A percentile compares a stretch with the other conserved stretches of the same genome.
These are phyloP conservation scores for rabbit (Oryctolagus cuniculus) DNA, from an alignment of 2,113 vertebrate genomes.

Conservation along the genomic window DNA sequence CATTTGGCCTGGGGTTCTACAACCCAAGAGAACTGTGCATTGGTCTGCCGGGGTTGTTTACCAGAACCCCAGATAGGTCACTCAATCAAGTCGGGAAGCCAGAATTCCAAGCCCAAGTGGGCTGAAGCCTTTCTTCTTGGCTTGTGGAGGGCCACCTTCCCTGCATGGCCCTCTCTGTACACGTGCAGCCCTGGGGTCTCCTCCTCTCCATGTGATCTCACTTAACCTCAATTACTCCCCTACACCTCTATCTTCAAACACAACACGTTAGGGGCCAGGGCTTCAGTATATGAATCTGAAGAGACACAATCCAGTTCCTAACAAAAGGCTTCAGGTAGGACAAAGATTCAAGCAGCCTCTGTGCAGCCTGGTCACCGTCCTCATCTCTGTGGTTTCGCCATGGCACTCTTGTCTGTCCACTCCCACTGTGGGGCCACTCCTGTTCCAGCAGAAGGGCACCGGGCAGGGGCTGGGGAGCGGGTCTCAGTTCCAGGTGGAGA, in stretches of 20 bases:
- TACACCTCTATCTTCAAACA: background rate
- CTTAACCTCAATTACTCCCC: background rate
- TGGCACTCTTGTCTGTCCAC: rapidly evolving
- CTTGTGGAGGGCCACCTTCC: background rate
- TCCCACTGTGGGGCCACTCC: background rate
- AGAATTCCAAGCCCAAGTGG: background rate
- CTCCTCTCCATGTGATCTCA: background rate
- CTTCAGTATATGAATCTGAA: background rate
- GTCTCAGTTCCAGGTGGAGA: background rate
- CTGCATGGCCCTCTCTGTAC: background rate
- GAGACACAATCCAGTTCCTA: background rate
- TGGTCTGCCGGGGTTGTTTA: background rate
- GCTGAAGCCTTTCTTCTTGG: background rate
- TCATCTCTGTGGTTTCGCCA: background rate
- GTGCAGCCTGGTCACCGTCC: background rate
- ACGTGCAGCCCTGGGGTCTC: background rate
- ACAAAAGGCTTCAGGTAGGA: no score
- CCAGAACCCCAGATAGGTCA: background rate
- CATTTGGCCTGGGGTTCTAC: background rate
- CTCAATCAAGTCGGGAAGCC: background rate
- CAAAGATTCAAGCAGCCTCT: background rate
- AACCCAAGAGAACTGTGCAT: background rate
- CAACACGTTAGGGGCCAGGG: background rate
- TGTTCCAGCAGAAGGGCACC: background rate
- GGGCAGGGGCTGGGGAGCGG: background rate